Conservation (phyloP, 2,113 vertebrate genomes). For the Urocynchramus pylzowi region DNA sequence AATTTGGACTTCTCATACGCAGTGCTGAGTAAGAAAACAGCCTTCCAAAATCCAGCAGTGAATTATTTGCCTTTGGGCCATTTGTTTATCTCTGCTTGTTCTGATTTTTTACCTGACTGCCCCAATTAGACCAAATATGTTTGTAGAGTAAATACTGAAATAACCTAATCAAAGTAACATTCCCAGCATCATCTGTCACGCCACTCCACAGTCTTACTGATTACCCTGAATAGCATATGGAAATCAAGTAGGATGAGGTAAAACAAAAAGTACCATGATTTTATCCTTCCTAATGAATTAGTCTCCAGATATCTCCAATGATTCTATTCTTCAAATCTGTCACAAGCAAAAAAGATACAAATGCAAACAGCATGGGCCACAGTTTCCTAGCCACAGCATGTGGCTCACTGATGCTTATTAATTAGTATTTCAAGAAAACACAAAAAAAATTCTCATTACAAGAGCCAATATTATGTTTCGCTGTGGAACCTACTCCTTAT, state of each 20-base stretch:
- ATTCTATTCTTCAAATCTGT: conserved; percentile 14
- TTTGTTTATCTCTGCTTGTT: background rate
- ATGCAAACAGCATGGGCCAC: background rate
- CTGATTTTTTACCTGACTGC: background rate
- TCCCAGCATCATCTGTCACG: background rate
- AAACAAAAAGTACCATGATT: background rate
- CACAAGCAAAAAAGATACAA: conserved; percentile 21
- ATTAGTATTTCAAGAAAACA: background rate
- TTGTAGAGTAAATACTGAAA: conserved; percentile 3
- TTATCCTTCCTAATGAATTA: conserved; percentile 27
- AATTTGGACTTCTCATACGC: background rate
- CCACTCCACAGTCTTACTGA: background rate
- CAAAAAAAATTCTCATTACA: background rate
- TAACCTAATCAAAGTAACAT: background rate
- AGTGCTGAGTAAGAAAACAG: background rate
- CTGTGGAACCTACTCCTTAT: background rate
- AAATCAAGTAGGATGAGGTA: background rate
- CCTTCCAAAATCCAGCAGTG: background rate
- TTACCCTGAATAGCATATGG: background rate
- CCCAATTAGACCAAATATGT: background rate
- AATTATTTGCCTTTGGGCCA: background rate
- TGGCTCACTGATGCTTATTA: background rate
- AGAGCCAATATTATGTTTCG: background rate
- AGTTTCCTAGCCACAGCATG: background rate
- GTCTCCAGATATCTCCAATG: background rate